Evolutionary conservation across 2,113 vertebrate genomes (phyloP).

Genomic region (Malurus cyaneus): DNA sequence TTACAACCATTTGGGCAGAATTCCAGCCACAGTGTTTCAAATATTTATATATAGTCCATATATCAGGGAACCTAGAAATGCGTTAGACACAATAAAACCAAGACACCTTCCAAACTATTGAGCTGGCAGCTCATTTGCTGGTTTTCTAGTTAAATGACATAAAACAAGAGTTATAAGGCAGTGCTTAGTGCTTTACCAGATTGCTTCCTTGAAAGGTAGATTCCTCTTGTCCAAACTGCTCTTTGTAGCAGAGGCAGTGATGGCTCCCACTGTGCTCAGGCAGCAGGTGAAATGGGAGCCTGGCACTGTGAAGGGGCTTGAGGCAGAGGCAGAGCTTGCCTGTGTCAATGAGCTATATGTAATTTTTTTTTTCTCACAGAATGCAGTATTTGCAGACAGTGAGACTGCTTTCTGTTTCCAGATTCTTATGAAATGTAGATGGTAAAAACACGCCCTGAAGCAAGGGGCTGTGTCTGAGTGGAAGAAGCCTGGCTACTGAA

Average conservation of each 20-base stretch:
- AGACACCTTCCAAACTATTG: neutral
- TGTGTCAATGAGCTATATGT: neutral
- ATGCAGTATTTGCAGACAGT: neutral
- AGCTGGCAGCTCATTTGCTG: neutral
- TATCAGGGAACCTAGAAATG: neutral
- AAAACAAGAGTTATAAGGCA: neutral
- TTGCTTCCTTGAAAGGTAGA: neutral
- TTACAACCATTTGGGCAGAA: neutral
- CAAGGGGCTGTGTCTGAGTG: neutral
- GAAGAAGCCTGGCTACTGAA: neutral
- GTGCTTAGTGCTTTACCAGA: neutral
- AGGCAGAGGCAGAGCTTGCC: neutral
- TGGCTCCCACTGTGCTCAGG: neutral
- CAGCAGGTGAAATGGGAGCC: neutral
- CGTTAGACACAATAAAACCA: fast-evolving
- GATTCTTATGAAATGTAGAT: neutral
- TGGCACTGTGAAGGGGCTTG: neutral
- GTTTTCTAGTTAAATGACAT: neutral
- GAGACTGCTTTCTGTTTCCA: neutral
- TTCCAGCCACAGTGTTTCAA: fast-evolving
- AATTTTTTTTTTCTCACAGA: neutral
- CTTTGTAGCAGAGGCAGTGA: neutral
- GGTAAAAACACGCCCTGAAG: neutral
- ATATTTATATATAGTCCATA: neutral
- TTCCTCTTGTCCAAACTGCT: neutral